Conservation (phyloP, 2,888 invertebrate genomes). For the Elysia crispata region DNA sequence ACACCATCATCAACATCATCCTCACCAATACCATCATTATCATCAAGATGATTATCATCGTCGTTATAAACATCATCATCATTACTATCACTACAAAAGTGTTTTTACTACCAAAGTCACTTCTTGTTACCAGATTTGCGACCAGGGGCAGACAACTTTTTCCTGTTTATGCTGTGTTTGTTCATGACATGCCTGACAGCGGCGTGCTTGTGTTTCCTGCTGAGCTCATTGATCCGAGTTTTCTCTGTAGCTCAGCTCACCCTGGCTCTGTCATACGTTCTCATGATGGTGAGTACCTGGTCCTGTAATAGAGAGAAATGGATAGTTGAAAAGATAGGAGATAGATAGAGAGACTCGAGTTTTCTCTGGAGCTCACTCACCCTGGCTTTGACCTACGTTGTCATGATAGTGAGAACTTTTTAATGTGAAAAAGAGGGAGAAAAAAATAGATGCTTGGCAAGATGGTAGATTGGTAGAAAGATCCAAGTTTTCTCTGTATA, state of each 20-base stretch:
- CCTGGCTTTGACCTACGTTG: no score
- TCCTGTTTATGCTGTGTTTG: constrained; percentile 36
- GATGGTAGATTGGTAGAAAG: no score
- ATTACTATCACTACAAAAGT: constrained; percentile 6
- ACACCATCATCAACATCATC: constrained; percentile 22
- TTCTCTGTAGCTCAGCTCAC: constrained; percentile 43
- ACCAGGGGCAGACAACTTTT: constrained; percentile 39
- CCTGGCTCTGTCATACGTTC: constrained; percentile 33
- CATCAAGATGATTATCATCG: constrained; percentile 14
- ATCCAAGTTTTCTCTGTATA: no score
- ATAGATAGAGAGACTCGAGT: not conserved
- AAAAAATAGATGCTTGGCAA: no score
- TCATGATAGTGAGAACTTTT: not conserved
- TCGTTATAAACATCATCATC: constrained; percentile 16
- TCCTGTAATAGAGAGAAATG: not conserved
- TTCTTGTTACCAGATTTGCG: constrained; percentile 22
- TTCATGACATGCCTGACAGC: constrained; percentile 39
- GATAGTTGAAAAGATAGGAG: not conserved
- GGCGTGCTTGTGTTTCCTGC: constrained; percentile 38
- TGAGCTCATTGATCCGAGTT: constrained; percentile 30
- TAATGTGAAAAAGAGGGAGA: not conserved
- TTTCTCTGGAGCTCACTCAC: no score
- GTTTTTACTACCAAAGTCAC: not conserved
- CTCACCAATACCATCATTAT: constrained; percentile 24
- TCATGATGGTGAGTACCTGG: constrained; percentile 46